These are phyloP conservation scores for Tetragonula clypearis DNA, from an alignment of 1,140 invertebrate genomes.

Conservation along the genomic window DNA sequence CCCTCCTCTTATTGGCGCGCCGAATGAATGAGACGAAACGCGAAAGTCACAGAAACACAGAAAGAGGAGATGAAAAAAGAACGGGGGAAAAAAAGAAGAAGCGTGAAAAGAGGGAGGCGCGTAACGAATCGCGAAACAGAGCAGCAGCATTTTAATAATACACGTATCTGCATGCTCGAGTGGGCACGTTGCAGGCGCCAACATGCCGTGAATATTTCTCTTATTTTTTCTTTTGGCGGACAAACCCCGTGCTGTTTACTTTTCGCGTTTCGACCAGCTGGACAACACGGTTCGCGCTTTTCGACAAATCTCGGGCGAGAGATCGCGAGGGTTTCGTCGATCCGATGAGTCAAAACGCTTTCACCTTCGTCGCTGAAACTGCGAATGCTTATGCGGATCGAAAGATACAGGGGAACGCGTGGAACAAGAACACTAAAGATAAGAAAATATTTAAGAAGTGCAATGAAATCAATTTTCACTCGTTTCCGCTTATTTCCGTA, in stretches of 20 bases:
- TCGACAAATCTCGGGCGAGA: background rate
- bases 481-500: too few relatives aligned
- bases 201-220: conserved; percentile 48
- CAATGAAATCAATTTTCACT: too few relatives aligned
- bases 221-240: conserved; percentile 43
- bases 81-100: background rate
- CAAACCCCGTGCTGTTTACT: conserved; percentile 46
- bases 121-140: conserved; percentile 34
- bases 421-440: too few relatives aligned
- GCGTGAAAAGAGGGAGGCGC: background rate
- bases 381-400: too few relatives aligned
- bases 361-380: background rate
- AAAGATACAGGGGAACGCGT: too few relatives aligned
- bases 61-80: background rate
- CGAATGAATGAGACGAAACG: background rate
- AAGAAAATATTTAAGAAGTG: too few relatives aligned
- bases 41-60: too few relatives aligned
- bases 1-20: background rate
- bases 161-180: conserved; percentile 46
- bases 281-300: background rate
- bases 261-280: conserved; percentile 43
- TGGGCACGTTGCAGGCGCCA: conserved; percentile 52
- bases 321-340: background rate
- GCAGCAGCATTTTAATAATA: conserved; percentile 57
- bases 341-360: background rate